phyloP scores from a whole-genome alignment of 2,113 vertebrate genomes.

The Carlito syrichta region DNA sequence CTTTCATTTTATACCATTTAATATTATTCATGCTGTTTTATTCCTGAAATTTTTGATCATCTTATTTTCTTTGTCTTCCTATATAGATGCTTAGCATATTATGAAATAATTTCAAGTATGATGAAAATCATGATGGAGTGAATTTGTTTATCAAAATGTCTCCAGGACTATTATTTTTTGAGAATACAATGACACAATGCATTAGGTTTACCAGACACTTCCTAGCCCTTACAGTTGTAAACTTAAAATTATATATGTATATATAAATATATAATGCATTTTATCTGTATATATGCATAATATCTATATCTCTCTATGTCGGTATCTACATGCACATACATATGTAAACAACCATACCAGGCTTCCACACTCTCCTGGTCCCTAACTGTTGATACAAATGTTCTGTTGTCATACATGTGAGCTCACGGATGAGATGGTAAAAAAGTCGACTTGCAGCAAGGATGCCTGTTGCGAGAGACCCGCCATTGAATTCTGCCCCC shows the following conservation, averaged over 20 bases:
- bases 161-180: background rate
- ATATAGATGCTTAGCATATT: background rate
- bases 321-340: background rate
- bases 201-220: background rate
- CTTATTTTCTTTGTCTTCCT: background rate
- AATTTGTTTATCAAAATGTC: background rate
- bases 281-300: too few relatives aligned
- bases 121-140: background rate
- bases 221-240: background rate
- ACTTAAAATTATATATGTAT: background rate
- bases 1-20: background rate
- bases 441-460: background rate
- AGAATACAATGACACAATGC: too few relatives aligned
- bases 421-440: background rate
- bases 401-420: too few relatives aligned
- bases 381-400: too few relatives aligned
- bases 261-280: too few relatives aligned
- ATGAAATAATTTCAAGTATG: background rate
- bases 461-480: too few relatives aligned
- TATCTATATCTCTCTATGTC: too few relatives aligned
- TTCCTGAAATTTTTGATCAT: background rate
- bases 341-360: background rate
- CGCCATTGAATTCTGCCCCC: background rate
- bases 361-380: background rate
- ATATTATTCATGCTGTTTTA: background rate